A percentile compares a stretch with the other conserved stretches of the same genome.
Evolutionary conservation across 2,113 vertebrate species (phyloP).

Genomic region (Tetrao urogallus): DNA sequence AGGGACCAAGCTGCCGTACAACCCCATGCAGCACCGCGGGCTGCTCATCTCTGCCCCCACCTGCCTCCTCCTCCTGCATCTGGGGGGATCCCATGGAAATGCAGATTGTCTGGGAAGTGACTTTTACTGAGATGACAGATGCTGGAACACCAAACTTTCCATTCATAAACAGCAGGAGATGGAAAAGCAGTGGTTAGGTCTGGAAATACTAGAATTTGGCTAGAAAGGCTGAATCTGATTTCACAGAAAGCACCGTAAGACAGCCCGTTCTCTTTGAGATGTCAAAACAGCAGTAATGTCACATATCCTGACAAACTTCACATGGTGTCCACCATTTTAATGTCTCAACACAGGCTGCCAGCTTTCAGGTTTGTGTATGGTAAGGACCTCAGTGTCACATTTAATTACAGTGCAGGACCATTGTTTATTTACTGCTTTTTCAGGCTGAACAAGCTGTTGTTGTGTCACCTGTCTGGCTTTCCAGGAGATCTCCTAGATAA

Average conservation of each 20-base stretch:
- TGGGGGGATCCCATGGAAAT: background rate
- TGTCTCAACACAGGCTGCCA: background rate
- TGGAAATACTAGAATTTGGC: slow-evolving; percentile 13
- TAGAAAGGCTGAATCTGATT: background rate
- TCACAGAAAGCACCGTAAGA: background rate
- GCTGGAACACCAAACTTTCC: slow-evolving; percentile 23
- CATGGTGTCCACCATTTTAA: background rate
- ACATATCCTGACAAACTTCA: background rate
- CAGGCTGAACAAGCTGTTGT: background rate
- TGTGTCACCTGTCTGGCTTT: background rate
- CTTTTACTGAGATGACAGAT: background rate
- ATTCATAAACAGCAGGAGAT: background rate
- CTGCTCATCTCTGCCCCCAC: background rate
- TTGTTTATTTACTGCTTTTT: background rate
- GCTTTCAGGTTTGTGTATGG: background rate
- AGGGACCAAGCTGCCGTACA: background rate
- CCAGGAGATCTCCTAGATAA: background rate
- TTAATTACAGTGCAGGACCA: background rate
- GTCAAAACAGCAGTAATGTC: background rate
- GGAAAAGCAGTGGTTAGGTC: slow-evolving; percentile 1
- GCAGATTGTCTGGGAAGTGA: background rate
- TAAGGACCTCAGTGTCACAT: background rate
- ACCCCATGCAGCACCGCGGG: rapidly evolving
- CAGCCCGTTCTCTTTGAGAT: background rate
- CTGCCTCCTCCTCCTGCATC: background rate